A percentile compares a stretch with the other conserved stretches of the same genome.
phyloP scores from a whole-genome alignment of 30 jellyfish, hydroid and myxozoan species.

The Cassiopea andromeda region DNA sequence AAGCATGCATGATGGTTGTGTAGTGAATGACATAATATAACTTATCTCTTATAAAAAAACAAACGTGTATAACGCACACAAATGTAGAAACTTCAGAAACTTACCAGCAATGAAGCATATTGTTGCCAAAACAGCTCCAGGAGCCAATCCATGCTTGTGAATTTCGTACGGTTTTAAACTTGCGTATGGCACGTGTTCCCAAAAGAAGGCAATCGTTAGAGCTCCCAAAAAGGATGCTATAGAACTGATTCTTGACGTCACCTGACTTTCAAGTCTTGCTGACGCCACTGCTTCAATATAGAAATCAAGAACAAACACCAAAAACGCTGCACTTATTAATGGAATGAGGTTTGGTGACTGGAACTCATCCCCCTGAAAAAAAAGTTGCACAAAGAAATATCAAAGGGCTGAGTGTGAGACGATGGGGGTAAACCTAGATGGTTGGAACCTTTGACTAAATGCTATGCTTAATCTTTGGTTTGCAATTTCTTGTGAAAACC shows the following conservation, averaged over 20 bases:
- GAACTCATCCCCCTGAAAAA: conserved; percentile 19
- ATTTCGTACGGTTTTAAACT: conserved; percentile 49
- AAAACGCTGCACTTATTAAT: conserved; percentile 25
- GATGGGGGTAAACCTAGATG: not conserved
- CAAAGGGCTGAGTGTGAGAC: no score
- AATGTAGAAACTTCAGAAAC: no score
- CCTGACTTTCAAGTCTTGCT: conserved; percentile 59
- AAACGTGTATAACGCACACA: no score
- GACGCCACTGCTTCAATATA: conserved; percentile 74
- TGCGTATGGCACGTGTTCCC: conserved; percentile 74
- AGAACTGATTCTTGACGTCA: conserved; percentile 63
- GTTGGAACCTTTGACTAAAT: no score
- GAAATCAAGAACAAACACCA: conserved; percentile 73
- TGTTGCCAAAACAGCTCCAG: conserved; percentile 82
- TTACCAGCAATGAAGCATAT: conserved; percentile 70
- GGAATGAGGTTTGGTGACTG: conserved; percentile 43
- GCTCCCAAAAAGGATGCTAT: conserved; percentile 71
- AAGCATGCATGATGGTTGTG: no score
- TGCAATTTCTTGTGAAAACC: no score
- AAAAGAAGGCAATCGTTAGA: conserved; percentile 51
- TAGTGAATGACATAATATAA: no score
- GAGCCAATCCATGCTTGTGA: conserved; percentile 69
- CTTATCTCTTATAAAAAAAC: no score
- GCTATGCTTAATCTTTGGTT: no score
- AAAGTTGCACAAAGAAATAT: not conserved